phyloP scores from a whole-genome alignment of 2,797 vertebrate species.

The Sebastiscus albofasciatus region DNA sequence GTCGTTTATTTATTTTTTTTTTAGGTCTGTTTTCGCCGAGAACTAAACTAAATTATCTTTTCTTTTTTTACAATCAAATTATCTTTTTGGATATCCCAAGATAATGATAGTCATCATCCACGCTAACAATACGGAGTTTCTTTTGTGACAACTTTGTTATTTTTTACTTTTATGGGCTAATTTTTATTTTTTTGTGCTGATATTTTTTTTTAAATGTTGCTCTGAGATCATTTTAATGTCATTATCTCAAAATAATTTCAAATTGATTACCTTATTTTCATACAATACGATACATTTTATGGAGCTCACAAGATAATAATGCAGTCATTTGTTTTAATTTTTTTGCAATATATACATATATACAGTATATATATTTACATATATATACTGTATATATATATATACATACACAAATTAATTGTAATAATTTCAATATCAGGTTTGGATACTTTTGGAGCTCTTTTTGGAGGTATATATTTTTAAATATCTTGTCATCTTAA shows the following conservation, averaged over 20 bases:
- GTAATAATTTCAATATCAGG: not conserved
- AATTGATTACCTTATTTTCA: not conserved
- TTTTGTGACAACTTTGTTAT: not conserved
- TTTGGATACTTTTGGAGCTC: not conserved
- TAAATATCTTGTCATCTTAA: not conserved
- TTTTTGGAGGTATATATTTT: not conserved
- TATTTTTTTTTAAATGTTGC: not conserved
- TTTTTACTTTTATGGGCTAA: not conserved
- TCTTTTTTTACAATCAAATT: too few species aligned
- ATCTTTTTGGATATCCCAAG: not conserved
- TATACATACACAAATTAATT: too few species aligned
- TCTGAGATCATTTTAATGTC: not conserved
- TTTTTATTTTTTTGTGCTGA: not conserved
- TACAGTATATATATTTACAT: too few species aligned
- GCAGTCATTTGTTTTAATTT: not conserved
- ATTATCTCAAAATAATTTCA: not conserved
- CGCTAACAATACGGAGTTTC: not conserved
- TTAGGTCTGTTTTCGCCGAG: not conserved
- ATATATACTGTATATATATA: too few species aligned
- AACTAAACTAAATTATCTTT: not conserved
- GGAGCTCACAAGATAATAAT: not conserved
- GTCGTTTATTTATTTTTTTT: not conserved
- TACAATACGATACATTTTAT: not conserved
- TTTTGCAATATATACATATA: too few species aligned
- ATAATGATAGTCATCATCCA: too few species aligned